Conservation (phyloP, 1,140 invertebrate species). For the Zaprionus tsacasi region DNA sequence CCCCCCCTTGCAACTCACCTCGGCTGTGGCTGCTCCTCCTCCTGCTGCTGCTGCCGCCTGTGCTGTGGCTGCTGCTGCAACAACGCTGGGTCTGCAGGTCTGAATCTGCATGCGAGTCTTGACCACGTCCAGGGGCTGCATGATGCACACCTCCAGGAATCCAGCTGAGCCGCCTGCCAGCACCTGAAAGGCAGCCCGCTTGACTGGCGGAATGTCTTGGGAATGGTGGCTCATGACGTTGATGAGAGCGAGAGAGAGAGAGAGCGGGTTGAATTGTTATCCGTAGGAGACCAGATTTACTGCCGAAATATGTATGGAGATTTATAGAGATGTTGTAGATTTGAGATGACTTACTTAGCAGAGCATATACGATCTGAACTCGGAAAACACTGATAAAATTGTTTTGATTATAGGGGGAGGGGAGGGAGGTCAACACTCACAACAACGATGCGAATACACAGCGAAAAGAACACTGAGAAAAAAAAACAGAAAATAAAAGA, state of each 20-base stretch:
- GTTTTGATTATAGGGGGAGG: background rate
- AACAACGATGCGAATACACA: background rate
- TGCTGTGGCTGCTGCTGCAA: background rate
- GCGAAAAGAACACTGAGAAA: background rate
- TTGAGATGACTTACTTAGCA: background rate
- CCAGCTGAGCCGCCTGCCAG: constrained; percentile 95
- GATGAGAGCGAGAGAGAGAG: too few species aligned
- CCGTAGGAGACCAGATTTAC: background rate
- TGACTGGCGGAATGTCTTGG: constrained; percentile 83
- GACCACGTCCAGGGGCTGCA: constrained; percentile 97
- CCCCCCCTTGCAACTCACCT: constrained; percentile 49
- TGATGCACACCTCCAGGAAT: constrained; percentile 97
- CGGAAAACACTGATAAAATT: background rate
- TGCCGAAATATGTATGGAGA: background rate
- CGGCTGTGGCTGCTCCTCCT: constrained; percentile 59
- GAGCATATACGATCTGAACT: background rate
- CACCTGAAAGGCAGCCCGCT: constrained; percentile 92
- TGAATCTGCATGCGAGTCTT: constrained; percentile 95
- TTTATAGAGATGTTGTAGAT: background rate
- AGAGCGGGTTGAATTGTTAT: background rate
- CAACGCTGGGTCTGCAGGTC: constrained; percentile 73
- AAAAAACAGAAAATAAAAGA: background rate
- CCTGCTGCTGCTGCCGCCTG: background rate
- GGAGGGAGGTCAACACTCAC: background rate
- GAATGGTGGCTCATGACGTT: constrained; percentile 4